Base-by-base conservation (phyloP, 2,113 vertebrate species). In the Poeciliopsis prolifica region DNA sequence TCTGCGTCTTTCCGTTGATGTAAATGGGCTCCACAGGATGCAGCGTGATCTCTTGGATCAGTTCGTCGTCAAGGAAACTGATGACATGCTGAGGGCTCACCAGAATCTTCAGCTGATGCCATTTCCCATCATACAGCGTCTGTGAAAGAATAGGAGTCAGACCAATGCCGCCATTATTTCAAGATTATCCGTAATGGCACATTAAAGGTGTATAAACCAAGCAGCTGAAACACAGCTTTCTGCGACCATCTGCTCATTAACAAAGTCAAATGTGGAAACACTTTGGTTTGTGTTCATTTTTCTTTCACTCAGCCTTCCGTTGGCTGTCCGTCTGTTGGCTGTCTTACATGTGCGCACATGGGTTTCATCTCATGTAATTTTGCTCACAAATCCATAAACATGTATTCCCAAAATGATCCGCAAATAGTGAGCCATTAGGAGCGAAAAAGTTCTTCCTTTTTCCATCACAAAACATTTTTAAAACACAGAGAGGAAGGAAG, bases 41-140 rank as follows among this genome's bases (percentile, higher is more conserved):
- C 76, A 95, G 62, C 24, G 9, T 9, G 1, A 67, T 26, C 60
- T 91, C 91, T 70, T 88, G 82, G 31, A 95, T 86, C 10, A 24
- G 54, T 17, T 85, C 22, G 51, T 94, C 94, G 3, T 95, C 94
- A 8, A 95, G 85, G 75, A 91, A 95, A 81, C 86, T 51, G 35
- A 72, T 67, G 10, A 93, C 87, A n/a, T 80, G 83, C 4, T 6
- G 74, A 4, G 87, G 87, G 29, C 85, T 84, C 51, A 95, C 92
- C 31, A 95, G 75, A 30, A 95, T 72, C 83, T 94, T 95, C 69
- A 95, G 84, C 84, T 95, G 95, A 79, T 95, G 95, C 95, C 95
- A 95, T 51, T 86, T 86, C 48, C 86, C 92, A 58, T 93, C 88
- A 61, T 81, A 93, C 19, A 93, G 83, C 28, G 37, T 17, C 92